Conservation (phyloP, 2,113 vertebrate genomes). For the Antechinus stuartii region DNA sequence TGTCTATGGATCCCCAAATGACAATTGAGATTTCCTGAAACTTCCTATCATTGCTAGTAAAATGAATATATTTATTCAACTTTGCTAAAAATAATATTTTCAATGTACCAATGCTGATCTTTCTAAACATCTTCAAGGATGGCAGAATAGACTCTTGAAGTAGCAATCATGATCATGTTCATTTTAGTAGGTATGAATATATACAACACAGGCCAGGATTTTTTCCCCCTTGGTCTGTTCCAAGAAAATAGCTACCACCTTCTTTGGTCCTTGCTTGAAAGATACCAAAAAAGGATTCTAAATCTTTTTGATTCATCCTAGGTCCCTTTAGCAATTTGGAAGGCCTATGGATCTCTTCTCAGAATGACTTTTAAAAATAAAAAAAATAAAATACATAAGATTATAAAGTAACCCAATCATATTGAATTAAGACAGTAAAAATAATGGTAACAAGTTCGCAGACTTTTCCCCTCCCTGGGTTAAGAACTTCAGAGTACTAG, state of each 20-base stretch:
- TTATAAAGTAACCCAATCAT: not conserved
- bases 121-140: slow-evolving; percentile 18
- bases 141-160: slow-evolving; percentile 21
- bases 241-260: not conserved
- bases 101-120: not conserved
- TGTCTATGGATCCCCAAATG: slow-evolving; percentile 25
- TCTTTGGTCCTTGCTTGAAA: not conserved
- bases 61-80: not conserved
- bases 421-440: not conserved
- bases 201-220: not conserved
- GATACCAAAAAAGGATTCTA: not conserved
- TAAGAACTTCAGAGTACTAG: not conserved
- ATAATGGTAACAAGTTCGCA: not conserved
- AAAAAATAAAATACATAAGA: not conserved
- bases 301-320: not conserved
- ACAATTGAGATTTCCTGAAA: slow-evolving; percentile 63
- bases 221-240: not conserved
- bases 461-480: not conserved
- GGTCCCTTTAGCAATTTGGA: not conserved
- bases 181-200: not conserved
- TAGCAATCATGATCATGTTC: slow-evolving; percentile 17
- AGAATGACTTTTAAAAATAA: not conserved
- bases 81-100: slow-evolving; percentile 25
- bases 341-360: not conserved
- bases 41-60: slow-evolving; percentile 1